phyloP scores from a whole-genome alignment of 2,113 vertebrate species.

The Vulpes vulpes region DNA sequence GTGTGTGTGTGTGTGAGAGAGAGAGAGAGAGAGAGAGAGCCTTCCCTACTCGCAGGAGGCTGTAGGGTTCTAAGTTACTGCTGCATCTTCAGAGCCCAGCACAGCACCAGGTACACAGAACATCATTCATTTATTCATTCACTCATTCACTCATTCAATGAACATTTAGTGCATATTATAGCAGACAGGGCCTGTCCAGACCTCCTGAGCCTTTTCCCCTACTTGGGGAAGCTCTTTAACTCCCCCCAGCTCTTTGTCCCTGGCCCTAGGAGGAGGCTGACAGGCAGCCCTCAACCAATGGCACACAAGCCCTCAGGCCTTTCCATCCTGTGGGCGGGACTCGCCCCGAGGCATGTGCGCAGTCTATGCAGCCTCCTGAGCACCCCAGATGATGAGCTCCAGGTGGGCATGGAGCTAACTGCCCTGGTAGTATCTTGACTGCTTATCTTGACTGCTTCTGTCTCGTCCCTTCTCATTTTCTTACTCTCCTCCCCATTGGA shows the following conservation, averaged over 20 bases:
- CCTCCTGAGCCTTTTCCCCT: background rate
- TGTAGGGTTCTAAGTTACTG: background rate
- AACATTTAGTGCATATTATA: no score
- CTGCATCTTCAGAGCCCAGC: background rate
- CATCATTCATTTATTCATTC: background rate
- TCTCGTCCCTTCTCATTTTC: background rate
- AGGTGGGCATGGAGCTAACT: accelerated
- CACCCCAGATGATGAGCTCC: background rate
- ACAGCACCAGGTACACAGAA: background rate
- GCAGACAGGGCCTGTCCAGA: background rate
- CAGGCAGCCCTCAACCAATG: background rate
- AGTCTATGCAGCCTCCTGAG: accelerated
- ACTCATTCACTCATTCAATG: background rate
- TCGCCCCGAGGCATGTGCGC: accelerated
- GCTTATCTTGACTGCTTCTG: no score
- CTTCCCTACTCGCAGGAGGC: background rate
- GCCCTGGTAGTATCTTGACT: no score
- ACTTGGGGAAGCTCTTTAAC: background rate
- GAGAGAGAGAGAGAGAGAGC: background rate
- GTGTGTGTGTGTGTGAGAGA: background rate
- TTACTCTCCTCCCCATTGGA: background rate
- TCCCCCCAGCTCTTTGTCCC: no score
- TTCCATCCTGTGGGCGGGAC: no score
- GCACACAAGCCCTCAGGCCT: background rate
- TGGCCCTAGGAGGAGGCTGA: background rate